A percentile compares a stretch with the other conserved stretches of the same genome.
Evolutionary conservation across 2,888 invertebrate genomes (phyloP).

Genomic region (Charanyca ferruginea): DNA sequence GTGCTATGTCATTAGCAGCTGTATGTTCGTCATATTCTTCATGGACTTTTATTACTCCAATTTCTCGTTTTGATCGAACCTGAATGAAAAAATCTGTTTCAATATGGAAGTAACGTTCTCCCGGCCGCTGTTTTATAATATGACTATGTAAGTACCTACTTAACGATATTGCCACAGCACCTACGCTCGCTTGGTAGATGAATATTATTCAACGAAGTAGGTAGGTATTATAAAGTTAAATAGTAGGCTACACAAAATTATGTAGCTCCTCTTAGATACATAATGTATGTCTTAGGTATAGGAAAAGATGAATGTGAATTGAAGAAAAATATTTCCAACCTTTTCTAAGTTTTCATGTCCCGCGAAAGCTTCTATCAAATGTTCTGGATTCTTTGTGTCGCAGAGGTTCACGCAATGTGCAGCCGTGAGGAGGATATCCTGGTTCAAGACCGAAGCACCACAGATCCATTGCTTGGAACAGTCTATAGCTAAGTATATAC

Average conservation of each 20-base stretch:
- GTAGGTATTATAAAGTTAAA: too few species aligned
- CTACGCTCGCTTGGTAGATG: too few species aligned
- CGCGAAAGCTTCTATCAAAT: slow-evolving; percentile 31
- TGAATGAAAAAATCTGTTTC: background rate
- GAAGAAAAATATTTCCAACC: slow-evolving; percentile 2
- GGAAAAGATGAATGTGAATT: too few species aligned
- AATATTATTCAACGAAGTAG: too few species aligned
- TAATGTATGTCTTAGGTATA: too few species aligned
- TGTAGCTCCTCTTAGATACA: too few species aligned
- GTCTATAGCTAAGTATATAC: slow-evolving; percentile 33
- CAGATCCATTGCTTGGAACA: slow-evolving; percentile 47
- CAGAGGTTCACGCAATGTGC: slow-evolving; percentile 23
- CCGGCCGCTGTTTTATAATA: too few species aligned
- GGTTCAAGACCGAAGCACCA: slow-evolving; percentile 68
- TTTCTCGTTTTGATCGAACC: slow-evolving; percentile 18
- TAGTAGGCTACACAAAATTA: too few species aligned
- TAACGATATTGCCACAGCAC: too few species aligned
- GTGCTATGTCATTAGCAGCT: slow-evolving; percentile 54
- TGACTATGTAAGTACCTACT: too few species aligned
- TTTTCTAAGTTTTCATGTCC: slow-evolving; percentile 32
- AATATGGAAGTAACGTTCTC: background rate
- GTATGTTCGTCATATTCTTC: slow-evolving; percentile 14
- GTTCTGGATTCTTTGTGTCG: slow-evolving; percentile 7
- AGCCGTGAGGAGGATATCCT: slow-evolving; percentile 53
- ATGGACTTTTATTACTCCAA: slow-evolving; percentile 18